Evolutionary conservation across 64 coral and sea anemone species (phyloP), one percentile per base, ranked within the genome.

Genomic region (Platygyra sinensis): DNA sequence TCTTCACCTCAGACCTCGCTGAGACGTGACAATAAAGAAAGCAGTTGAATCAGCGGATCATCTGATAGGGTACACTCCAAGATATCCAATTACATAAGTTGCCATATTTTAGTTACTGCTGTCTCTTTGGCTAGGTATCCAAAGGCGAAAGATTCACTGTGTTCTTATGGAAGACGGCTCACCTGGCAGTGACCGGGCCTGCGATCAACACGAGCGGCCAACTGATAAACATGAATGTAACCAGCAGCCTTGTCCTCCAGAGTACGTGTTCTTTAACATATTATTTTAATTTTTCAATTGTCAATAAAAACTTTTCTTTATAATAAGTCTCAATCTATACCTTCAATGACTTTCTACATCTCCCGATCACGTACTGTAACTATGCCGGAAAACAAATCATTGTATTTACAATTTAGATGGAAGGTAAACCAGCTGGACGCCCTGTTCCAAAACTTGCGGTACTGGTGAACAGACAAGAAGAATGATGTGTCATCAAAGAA

Each of bases 181-280:
- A 77, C 38, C 74, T 22, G 74, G 42, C 16, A 12, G 39, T 77
- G 74, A 77, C 39, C 1, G 52, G 8, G 74, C 74, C 8, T 77
- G 74, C 22, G 20, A 42, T 42, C 32, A 77, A 50, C 7, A 1
- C 20, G 17, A 24, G 39, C 17, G 39, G 39, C 74, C 74, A 20
- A 50, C 10, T 22, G 39, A 46, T 42, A 10, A 77, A 49, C 36
- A 77, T 1, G 74, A 49, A n/a, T 77, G 74, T 50, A 77, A 77
- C 22, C 31, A 77, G 38, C 74, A 77, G 22, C 74, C 36, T 30
- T 77, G 74, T 30, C 74, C 74, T 8, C 39, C 74, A 77, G 74
- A 77, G 74, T 77, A 77, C 49, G 39, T 20, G 39, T 13, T 39
- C 5, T 74, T 12, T 16, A 46, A 46, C 25, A 30, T 3, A 12